Evolutionary conservation across 2,888 invertebrate genomes (phyloP).

Genomic region (Watsonalla binaria): DNA sequence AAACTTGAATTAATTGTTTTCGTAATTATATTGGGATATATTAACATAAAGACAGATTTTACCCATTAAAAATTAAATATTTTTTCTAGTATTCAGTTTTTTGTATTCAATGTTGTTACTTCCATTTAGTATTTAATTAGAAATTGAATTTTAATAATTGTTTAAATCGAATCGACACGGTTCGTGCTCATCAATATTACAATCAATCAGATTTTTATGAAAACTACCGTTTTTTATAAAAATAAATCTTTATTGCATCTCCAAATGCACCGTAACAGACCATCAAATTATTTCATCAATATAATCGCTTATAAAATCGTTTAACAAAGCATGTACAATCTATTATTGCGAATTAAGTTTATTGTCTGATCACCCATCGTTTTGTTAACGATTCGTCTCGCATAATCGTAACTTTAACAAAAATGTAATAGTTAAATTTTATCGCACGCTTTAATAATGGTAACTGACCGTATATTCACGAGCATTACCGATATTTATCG

Average conservation of each 20-base stretch:
- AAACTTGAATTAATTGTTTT: no score
- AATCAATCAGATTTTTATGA: background rate
- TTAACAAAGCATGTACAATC: conserved; percentile 29
- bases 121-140: no score
- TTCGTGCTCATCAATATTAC: background rate
- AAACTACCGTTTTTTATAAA: background rate
- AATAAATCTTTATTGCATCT: conserved; percentile 17
- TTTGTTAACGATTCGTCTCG: conserved; percentile 43
- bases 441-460: conserved; percentile 19
- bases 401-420: conserved; percentile 27
- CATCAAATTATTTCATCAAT: conserved; percentile 22
- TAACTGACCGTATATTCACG: conserved; percentile 3
- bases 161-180: background rate
- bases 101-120: no score
- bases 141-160: no score
- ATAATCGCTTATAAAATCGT: conserved; percentile 20
- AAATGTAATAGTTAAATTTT: conserved; percentile 16
- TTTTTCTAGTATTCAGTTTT: no score
- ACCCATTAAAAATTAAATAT: no score
- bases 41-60: no score
- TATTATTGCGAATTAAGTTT: conserved; percentile 35
- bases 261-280: background rate
- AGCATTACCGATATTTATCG: conserved; percentile 19
- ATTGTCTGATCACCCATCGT: conserved; percentile 39
- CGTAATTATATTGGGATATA: no score